Evolutionary conservation across 2,113 vertebrate species (phyloP), one percentile per base, ranked within the genome.

Genomic region (Stictonetta naevosa): DNA sequence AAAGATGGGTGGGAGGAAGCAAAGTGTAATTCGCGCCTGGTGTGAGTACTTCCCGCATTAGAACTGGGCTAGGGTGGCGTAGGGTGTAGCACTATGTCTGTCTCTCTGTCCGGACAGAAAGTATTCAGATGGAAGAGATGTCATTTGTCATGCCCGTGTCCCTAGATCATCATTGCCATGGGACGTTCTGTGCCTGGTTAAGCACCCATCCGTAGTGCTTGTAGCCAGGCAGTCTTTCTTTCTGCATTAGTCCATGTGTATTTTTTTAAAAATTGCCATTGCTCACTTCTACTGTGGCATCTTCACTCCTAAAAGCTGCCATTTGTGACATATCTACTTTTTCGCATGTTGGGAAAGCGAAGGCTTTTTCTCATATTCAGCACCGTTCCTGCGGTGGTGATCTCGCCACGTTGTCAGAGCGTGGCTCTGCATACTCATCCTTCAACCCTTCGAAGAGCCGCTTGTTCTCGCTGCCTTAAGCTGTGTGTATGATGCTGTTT

Each of bases 381-480:
- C 68, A 4, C 81, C 86, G 88, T 68, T 95, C 62, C 87, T 87
- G 68, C 6, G 31, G 77, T 93, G 68, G 20, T 48, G 42, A 75
- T 95, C 11, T 26, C 81, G 52, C 58, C 52, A 48, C 10, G 1
- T 92, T 58, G 92, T 83, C 40, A 89, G 88, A 90, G 68, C 55
- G 73, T 67, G 26, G 8, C 72, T 82, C 72, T 81, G 79, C 76
- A 63, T 89, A 83, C 36, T 83, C 38, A 38, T 88, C 58, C 84
- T 34, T 86, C 66, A 50, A 36, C 93, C 78, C 55, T 28, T 74
- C 76, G 78, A 92, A 71, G 67, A 69, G 33, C 72, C 15, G 33
- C 95, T 93, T 95, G 80, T 94, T 97, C 92, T 88, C 16, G 2
- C 82, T 56, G 83, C 64, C 73, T 26, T 52, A 14, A 14, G 26